phyloP scores from a whole-genome alignment of 2,888 invertebrate genomes.

The Terebella lapidaria region DNA sequence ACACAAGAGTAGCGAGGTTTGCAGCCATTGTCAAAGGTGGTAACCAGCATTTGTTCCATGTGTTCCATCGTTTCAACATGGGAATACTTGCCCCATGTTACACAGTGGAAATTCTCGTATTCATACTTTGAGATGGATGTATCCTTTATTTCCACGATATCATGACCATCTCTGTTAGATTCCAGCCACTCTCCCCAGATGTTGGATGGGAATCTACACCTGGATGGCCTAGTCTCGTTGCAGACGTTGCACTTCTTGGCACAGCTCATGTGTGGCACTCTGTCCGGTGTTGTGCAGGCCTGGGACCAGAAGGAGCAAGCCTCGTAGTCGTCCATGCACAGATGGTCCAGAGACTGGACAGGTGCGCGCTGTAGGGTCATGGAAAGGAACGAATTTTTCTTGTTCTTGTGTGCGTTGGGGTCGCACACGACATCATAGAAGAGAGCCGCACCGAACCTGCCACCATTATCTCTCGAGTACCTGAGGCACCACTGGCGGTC shows the following conservation, averaged over 20 bases:
- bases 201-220: slow-evolving; percentile 9
- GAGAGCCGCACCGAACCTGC: slow-evolving; percentile 10
- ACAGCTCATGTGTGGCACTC: slow-evolving; percentile 15
- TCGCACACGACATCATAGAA: slow-evolving; percentile 17
- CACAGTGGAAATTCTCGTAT: slow-evolving; percentile 11
- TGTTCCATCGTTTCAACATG: background rate
- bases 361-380: slow-evolving; percentile 10
- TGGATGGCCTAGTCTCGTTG: slow-evolving; percentile 12
- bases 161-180: background rate
- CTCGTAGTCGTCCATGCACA: slow-evolving; percentile 24
- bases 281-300: slow-evolving; percentile 10
- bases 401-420: background rate
- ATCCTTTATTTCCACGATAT: slow-evolving; percentile 8
- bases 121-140: background rate
- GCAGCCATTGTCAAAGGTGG: slow-evolving; percentile 21
- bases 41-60: slow-evolving; percentile 20
- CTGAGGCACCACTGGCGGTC: slow-evolving; percentile 21
- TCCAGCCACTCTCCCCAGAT: slow-evolving; percentile 17
- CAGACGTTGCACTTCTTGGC: slow-evolving; percentile 19
- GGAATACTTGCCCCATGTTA: slow-evolving; percentile 11
- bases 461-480: slow-evolving; percentile 3
- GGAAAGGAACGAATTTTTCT: slow-evolving; percentile 10
- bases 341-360: background rate
- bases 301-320: slow-evolving; percentile 8
- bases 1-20: slow-evolving; percentile 21